Evolutionary conservation across 2,113 vertebrate species (phyloP), one percentile per base, ranked within the genome.

Genomic region (Elaphurus davidianus): DNA sequence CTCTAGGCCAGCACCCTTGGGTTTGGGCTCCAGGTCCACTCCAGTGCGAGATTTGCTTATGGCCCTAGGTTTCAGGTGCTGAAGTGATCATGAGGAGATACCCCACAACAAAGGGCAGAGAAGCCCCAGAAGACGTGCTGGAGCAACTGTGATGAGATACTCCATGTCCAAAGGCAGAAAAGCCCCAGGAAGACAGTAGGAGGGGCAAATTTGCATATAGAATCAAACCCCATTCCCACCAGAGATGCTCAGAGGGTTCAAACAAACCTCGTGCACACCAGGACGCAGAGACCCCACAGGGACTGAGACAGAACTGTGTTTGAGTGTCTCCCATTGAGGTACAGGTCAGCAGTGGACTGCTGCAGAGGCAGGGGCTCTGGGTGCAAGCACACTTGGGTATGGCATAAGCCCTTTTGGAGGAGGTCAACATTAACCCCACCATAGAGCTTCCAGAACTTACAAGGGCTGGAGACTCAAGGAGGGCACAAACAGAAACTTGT

Each of bases 291-390:
- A 71, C 67, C 19, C 67, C 10, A 40, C 67, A 71, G 67, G 23
- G 19, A 71, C 67, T 40, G 67, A 71, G n/a, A 71, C 10, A 40
- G n/a, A 71, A 40, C 19, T 1, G 10, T 71, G 67, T 36, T 12
- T 36, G n/a, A 23, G n/a, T 11, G 2, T 71, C 67, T 71, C 67
- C 8, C 40, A 5, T 3, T n/a, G 19, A 40, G n/a, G 67, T 23
- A 3, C 0, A 0, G 19, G 10, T 71, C 67, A 71, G n/a, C 67
- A 71, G n/a, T 12, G n/a, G 64, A 6, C 17, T 71, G n/a, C 0
- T 2, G 0, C 9, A 3, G n/a, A n/a, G 67, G 9, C 9, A 21
- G 17, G 64, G n/a, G n/a, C 9, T 36, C 9, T 36, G n/a, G 2
- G 4, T 21, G 17, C 67, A 40, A 40, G 67, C 67, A 71, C 4